Base-by-base conservation (phyloP, 23 tunicate species). In the Phallusia fumigata region DNA sequence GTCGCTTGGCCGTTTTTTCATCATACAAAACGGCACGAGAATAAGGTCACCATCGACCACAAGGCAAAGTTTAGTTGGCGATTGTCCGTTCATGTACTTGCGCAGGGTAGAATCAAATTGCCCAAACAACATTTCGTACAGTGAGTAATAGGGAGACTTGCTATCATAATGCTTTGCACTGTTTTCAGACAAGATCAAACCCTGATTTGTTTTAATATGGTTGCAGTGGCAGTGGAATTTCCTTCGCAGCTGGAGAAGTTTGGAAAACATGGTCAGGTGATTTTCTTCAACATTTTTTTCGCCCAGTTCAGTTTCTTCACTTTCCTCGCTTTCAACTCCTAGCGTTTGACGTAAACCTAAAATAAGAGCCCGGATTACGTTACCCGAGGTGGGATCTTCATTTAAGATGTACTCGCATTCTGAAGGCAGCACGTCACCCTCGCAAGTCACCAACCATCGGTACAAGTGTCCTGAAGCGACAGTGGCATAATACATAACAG, bases 11-110 rank as follows among this genome's bases (percentile, higher is more conserved):
- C 84, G 65, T 52, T 80, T 83, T 75, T 92, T 92, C 79, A 92
- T 40, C 85, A 92, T 74, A 15, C 86, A 73, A 53, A 92, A 92
- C 3, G 97, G 97, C 0, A 87, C 97, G 11, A 82, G 79, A 18
- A 84, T 19, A 16, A 92, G 58, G 26, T 80, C 86, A 6, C 83
- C 86, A 31, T 87, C 91, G 34, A 76, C 82, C 13, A 83, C 79
- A 8, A 92, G 19, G 18, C 52, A 32, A 11, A 91, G 81, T 31
- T 47, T 78, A 12, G 74, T 50, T 47, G 31, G 32, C 35, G 81
- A 0, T 18, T 40, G 51, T 30, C 35, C 75, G 31, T 76, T 69
- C 18, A 64, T 84, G 44, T 45, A 79, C 33, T 79, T 76, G 52
- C 35, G 36, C 53, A 85, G 2, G 44, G 76, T 65, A 8, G 45